A percentile compares a stretch with the other conserved stretches of the same genome.
These are phyloP conservation scores for Kryptolebias marmoratus DNA, from an alignment of 2,113 vertebrate genomes.

Conservation along the genomic window DNA sequence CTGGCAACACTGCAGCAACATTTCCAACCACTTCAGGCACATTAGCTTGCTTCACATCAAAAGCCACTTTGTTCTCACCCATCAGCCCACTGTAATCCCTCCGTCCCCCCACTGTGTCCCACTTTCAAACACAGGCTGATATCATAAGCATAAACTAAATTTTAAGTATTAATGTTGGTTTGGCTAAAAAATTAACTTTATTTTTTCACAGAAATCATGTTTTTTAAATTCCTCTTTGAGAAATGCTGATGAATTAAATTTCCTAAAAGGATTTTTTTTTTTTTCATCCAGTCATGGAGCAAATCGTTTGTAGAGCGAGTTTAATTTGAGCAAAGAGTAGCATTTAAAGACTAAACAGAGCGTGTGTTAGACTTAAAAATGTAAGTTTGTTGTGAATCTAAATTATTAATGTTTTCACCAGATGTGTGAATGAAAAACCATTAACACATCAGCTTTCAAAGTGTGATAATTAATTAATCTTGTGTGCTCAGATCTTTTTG, in stretches of 20 bases:
- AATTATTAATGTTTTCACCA: neutral
- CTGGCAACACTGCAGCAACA: neutral
- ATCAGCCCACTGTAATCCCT: slow-evolving; percentile 14
- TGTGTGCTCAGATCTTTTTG: too few species aligned
- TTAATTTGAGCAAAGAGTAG: neutral
- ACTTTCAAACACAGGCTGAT: neutral
- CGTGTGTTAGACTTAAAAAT: too few species aligned
- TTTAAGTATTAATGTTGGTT: neutral
- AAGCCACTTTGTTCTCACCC: slow-evolving; percentile 12
- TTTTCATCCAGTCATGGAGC: neutral
- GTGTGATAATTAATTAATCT: too few species aligned
- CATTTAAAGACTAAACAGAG: too few species aligned
- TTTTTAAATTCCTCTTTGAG: neutral
- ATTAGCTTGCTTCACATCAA: slow-evolving; percentile 24
- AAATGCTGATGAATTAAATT: neutral
- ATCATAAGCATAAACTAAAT: neutral
- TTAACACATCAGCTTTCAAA: neutral
- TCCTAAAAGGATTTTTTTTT: neutral
- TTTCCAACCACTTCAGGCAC: slow-evolving; percentile 3
- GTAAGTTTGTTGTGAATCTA: neutral
- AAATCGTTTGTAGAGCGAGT: neutral
- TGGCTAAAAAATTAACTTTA: neutral
- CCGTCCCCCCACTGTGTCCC: slow-evolving; percentile 4
- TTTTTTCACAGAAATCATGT: neutral
- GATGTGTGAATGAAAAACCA: neutral